Evolutionary conservation across 2,888 invertebrate genomes (phyloP), one percentile per base, ranked within the genome.

Genomic region (Entomobrya multifasciata): DNA sequence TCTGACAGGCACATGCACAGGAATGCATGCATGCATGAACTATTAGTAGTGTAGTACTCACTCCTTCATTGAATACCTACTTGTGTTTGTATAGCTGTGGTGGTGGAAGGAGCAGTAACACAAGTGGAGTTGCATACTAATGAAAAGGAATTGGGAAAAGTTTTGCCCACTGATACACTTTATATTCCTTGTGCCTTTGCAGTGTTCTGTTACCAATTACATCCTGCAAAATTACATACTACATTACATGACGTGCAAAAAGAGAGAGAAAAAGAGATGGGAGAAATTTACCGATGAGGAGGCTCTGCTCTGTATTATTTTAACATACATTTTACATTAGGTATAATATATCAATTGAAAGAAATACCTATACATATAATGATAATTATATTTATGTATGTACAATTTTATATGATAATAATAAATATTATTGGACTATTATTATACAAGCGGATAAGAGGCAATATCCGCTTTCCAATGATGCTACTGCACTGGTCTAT

Each of bases 1-100:
- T 89, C 88, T 88, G 89, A 82, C 87, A 90, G 76, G 81, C 72
- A 41, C 41, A 74, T n/a, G 52, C 55, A 74, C 49, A 70, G n/a
- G 65, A 20, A 74, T 74, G 74, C 70, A 70, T 70, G 74, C 27
- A 27, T 47, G 49, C 47, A 52, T 22, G 36, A 55, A 52, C 52
- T n/a, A n/a, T n/a, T n/a, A n/a, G n/a, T n/a, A n/a, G n/a, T n/a
- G n/a, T n/a, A n/a, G n/a, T n/a, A n/a, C n/a, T n/a, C n/a, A n/a
- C n/a, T n/a, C n/a, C n/a, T n/a, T n/a, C n/a, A n/a, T n/a, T n/a
- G n/a, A n/a, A n/a, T n/a, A n/a, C n/a, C n/a, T n/a, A n/a, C n/a
- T n/a, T n/a, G n/a, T n/a, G n/a, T n/a, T n/a, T n/a, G n/a, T n/a
- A n/a, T n/a, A n/a, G n/a, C n/a, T n/a, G n/a, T n/a, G n/a, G 47